Conservation (phyloP, 2,888 invertebrate species). For the Chymomyza fuscimana region DNA sequence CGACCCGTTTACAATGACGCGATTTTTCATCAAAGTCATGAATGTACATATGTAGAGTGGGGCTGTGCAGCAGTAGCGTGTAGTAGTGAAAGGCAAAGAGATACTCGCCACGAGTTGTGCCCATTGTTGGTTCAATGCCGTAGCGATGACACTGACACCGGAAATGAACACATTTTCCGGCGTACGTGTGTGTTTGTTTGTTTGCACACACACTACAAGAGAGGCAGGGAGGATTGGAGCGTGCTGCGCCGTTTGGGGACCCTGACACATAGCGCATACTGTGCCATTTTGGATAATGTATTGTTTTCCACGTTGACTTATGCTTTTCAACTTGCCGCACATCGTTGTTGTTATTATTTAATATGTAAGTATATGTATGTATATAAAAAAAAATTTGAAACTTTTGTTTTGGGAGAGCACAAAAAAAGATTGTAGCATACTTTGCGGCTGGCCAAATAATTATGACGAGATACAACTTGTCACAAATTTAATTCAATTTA, state of each 20-base stretch:
- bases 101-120: neutral
- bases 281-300: constrained; percentile 50
- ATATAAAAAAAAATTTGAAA: neutral
- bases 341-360: neutral
- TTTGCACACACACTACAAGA: constrained; percentile 12
- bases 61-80: neutral
- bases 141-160: constrained; percentile 71
- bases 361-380: neutral
- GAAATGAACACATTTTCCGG: constrained; percentile 77
- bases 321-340: constrained; percentile 8
- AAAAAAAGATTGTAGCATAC: neutral
- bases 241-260: neutral
- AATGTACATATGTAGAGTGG: neutral
- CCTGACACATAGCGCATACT: neutral
- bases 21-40: constrained; percentile 50
- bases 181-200: constrained; percentile 40
- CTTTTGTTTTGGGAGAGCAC: neutral
- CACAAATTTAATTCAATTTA: neutral
- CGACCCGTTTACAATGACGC: constrained; percentile 21
- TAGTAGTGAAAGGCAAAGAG: constrained; percentile 1
- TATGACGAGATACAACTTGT: neutral
- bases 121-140: constrained; percentile 52
- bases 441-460: neutral
- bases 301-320: constrained; percentile 41
- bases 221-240: neutral